A percentile compares a stretch with the other conserved stretches of the same genome.
Conservation (phyloP, 1,140 invertebrate species). For the Lineus longissimus region DNA sequence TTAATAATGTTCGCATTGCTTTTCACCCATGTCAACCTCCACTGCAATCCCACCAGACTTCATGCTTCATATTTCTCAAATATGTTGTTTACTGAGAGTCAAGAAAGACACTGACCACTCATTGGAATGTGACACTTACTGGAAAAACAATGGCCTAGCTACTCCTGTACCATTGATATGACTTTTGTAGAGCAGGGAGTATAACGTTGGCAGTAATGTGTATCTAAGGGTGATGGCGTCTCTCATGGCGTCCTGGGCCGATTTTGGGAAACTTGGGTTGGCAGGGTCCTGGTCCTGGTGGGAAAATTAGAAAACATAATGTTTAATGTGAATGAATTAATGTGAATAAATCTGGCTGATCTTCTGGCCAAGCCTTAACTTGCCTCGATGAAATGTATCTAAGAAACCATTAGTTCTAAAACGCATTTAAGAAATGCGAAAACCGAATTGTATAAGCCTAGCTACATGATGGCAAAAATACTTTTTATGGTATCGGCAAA, state of each 20-base stretch:
- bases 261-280: conserved; percentile 19
- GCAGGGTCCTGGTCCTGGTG: conserved; percentile 49
- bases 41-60: not conserved
- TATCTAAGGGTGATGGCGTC: conserved; percentile 68
- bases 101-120: not conserved
- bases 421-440: no score
- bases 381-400: no score
- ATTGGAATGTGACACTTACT: conserved; percentile 24
- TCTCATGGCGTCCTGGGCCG: conserved; percentile 48
- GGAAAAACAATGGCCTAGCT: conserved; percentile 68
- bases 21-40: not conserved
- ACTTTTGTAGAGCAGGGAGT: conserved; percentile 74
- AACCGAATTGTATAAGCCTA: no score
- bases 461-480: no score
- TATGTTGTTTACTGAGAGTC: not conserved
- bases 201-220: conserved; percentile 74
- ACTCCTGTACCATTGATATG: conserved; percentile 70
- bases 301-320: no score
- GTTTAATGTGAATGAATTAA: no score
- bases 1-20: not conserved
- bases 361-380: no score
- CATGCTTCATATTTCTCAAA: not conserved
- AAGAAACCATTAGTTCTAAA: no score
- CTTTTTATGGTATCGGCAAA: no score
- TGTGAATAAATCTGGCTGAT: no score